Conservation (phyloP, 2,888 invertebrate genomes). For the Pristionchus mayeri region DNA sequence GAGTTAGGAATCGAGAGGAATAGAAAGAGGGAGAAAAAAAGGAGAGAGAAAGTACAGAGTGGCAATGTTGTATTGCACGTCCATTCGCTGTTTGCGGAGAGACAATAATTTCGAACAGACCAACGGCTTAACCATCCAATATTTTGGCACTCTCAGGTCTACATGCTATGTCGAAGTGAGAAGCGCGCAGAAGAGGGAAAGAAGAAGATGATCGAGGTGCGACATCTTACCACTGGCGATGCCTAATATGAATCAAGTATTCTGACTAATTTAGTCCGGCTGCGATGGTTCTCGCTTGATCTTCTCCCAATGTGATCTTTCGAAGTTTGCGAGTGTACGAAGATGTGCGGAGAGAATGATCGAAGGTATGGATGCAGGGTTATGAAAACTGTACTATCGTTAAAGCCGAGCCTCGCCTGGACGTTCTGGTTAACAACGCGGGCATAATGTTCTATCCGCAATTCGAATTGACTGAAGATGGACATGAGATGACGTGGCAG, state of each 20-base stretch:
- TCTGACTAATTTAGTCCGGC: conserved; percentile 60
- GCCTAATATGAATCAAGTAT: too few relatives aligned
- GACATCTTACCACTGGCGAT: not conserved
- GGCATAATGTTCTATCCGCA: conserved; percentile 90
- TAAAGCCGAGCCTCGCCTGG: conserved; percentile 66
- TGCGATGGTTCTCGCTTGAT: conserved; percentile 72
- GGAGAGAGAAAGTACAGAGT: too few relatives aligned
- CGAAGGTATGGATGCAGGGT: too few relatives aligned
- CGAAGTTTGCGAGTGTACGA: conserved; percentile 67
- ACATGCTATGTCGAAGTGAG: conserved; percentile 72
- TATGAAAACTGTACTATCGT: not conserved
- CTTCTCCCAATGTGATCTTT: conserved; percentile 71
- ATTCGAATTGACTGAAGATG: conserved; percentile 84
- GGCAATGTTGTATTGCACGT: too few relatives aligned
- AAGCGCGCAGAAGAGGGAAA: conserved; percentile 67
- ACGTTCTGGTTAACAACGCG: conserved; percentile 81
- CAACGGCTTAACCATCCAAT: not conserved
- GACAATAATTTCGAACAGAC: too few relatives aligned
- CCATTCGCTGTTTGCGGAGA: too few relatives aligned
- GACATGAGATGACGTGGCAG: conserved; percentile 89
- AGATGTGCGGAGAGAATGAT: conserved; percentile 62
- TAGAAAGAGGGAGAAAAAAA: too few relatives aligned
- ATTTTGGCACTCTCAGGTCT: conserved; percentile 57
- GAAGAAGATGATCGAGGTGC: conserved; percentile 60
- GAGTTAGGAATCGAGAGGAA: too few relatives aligned